These are phyloP conservation scores for Creontiades dilutus DNA, from an alignment of 2,888 invertebrate species.

Conservation along the genomic window DNA sequence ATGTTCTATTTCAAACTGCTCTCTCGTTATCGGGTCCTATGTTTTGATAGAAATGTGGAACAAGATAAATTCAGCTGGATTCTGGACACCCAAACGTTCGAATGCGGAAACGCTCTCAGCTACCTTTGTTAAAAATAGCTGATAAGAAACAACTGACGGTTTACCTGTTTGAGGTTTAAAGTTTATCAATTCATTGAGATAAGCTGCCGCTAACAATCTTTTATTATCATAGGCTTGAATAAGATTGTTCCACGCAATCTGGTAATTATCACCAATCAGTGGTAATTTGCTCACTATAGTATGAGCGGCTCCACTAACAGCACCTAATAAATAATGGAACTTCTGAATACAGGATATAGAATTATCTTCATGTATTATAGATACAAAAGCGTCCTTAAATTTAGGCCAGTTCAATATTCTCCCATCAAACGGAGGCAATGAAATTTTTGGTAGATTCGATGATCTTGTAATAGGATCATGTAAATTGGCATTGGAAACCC, in stretches of 20 bases:
- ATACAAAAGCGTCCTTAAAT: constrained; percentile 7
- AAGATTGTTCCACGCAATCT: background rate
- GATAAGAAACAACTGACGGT: background rate
- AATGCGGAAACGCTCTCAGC: background rate
- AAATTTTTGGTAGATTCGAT: background rate
- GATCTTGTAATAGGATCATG: background rate
- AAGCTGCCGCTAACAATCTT: background rate
- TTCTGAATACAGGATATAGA: background rate
- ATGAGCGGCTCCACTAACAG: background rate
- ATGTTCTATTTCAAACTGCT: background rate
- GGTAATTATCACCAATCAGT: background rate
- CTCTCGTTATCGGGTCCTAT: background rate
- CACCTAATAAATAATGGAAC: constrained; percentile 5
- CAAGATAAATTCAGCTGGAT: background rate
- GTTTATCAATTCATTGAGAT: constrained; percentile 7
- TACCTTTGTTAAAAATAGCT: background rate
- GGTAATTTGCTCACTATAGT: constrained; percentile 21
- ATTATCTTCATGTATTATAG: background rate
- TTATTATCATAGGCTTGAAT: constrained; percentile 8
- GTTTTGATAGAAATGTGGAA: background rate
- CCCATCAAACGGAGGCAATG: background rate
- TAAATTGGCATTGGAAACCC: background rate
- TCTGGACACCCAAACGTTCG: background rate
- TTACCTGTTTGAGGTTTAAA: constrained; percentile 7
- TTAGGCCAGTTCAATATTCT: constrained; percentile 1